Percentiles rank a stretch among this genome's conserved stretches.
phyloP scores from a whole-genome alignment of 2,888 invertebrate species.

The Pteria penguin region DNA sequence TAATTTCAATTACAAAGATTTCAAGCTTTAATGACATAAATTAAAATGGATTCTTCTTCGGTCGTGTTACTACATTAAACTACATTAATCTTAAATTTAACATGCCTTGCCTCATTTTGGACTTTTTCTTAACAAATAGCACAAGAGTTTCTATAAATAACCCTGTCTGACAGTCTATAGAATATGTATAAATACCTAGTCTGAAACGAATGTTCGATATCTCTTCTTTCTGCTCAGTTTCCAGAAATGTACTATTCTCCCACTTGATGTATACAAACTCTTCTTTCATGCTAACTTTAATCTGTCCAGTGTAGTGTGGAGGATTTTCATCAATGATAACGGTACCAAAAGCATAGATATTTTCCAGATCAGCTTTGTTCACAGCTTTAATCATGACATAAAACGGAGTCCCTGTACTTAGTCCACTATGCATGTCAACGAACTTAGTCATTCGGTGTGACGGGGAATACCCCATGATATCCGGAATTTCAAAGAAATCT shows the following conservation, averaged over 20 bases:
- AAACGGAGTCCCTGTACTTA: slow-evolving; percentile 41
- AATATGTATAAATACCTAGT: background rate
- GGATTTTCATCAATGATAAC: slow-evolving; percentile 57
- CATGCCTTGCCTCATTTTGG: too few relatives aligned
- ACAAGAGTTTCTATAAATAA: too few relatives aligned
- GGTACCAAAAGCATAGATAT: slow-evolving; percentile 46
- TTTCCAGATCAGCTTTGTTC: slow-evolving; percentile 53
- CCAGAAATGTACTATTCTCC: slow-evolving; percentile 27
- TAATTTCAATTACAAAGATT: too few relatives aligned
- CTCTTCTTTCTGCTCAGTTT: background rate
- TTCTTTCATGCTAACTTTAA: slow-evolving; percentile 24
- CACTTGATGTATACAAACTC: slow-evolving; percentile 43
- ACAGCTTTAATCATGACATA: slow-evolving; percentile 47
- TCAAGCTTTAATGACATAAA: too few relatives aligned
- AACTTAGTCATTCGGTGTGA: background rate
- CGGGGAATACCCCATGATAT: background rate
- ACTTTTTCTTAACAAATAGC: too few relatives aligned
- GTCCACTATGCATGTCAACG: slow-evolving; percentile 38
- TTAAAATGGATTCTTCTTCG: too few relatives aligned
- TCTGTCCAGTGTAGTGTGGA: slow-evolving; percentile 32
- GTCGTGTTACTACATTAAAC: too few relatives aligned
- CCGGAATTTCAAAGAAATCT: background rate
- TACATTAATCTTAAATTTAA: too few relatives aligned
- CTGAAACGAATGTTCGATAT: background rate
- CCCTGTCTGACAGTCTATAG: too few relatives aligned